Conservation (phyloP, 2,888 invertebrate species). For the Sarcophaga caerulescens region DNA sequence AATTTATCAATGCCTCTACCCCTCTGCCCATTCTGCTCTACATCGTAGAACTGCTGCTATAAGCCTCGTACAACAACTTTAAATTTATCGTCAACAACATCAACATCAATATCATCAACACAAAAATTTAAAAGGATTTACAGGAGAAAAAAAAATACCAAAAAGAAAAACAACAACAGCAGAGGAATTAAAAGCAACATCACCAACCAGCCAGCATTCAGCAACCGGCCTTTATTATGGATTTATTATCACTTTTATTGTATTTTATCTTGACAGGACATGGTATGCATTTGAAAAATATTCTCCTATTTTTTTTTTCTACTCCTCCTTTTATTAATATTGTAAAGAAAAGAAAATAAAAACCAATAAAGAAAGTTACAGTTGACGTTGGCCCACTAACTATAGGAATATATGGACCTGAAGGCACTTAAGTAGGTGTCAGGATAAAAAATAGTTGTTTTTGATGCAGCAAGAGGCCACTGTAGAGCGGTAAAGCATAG, state of each 20-base stretch:
- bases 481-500: no score
- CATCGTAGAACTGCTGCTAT: slow-evolving; percentile 20
- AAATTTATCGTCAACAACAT: slow-evolving; percentile 16
- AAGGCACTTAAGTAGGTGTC: no score
- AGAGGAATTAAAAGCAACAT: not conserved
- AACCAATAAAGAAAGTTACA: no score
- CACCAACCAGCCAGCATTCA: slow-evolving; percentile 17
- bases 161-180: not conserved
- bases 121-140: not conserved
- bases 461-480: no score
- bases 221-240: slow-evolving; percentile 70
- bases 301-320: slow-evolving; percentile 2
- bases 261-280: slow-evolving; percentile 72
- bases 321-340: not conserved
- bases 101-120: slow-evolving; percentile 17
- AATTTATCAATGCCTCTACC: no score
- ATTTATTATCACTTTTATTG: slow-evolving; percentile 73
- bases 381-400: no score
- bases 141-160: not conserved
- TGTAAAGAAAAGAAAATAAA: not conserved
- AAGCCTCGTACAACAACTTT: slow-evolving; percentile 30
- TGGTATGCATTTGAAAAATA: slow-evolving; percentile 71
- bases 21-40: not conserved
- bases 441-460: no score
- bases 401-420: no score